Conservation (phyloP, 2,888 invertebrate genomes). For the Eupithecia subumbrata region DNA sequence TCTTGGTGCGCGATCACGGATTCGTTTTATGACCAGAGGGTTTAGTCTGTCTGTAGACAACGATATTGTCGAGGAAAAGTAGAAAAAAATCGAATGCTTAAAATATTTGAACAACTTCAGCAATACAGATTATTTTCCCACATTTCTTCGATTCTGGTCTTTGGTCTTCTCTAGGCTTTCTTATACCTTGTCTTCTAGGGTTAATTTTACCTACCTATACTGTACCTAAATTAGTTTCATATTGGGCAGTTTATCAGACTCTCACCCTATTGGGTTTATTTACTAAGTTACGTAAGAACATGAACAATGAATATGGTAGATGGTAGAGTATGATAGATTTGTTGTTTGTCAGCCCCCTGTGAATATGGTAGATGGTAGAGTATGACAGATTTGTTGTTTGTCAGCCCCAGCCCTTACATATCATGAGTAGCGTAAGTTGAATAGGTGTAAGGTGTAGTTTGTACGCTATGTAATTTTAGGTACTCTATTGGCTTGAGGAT, state of each 20-base stretch:
- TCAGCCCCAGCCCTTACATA: too few species aligned
- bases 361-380: too few species aligned
- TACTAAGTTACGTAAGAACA: too few species aligned
- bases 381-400: too few species aligned
- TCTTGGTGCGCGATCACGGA: constrained; percentile 25
- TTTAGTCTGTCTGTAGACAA: background rate
- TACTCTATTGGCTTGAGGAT: background rate
- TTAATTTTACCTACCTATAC: background rate
- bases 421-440: too few species aligned
- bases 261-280: too few species aligned
- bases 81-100: background rate
- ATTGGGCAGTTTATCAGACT: too few species aligned
- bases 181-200: background rate
- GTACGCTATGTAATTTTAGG: background rate
- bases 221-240: background rate
- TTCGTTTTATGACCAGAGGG: constrained; percentile 2
- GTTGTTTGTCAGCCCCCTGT: too few species aligned
- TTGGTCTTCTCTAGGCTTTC: background rate
- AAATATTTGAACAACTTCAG: background rate
- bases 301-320: too few species aligned
- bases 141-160: background rate
- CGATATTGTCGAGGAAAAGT: background rate
- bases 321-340: too few species aligned
- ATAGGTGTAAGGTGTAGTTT: background rate
- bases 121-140: background rate